A percentile compares a stretch with the other conserved stretches of the same genome.
Conservation (phyloP, 1,140 invertebrate species). For the Microplitis demolitor region DNA sequence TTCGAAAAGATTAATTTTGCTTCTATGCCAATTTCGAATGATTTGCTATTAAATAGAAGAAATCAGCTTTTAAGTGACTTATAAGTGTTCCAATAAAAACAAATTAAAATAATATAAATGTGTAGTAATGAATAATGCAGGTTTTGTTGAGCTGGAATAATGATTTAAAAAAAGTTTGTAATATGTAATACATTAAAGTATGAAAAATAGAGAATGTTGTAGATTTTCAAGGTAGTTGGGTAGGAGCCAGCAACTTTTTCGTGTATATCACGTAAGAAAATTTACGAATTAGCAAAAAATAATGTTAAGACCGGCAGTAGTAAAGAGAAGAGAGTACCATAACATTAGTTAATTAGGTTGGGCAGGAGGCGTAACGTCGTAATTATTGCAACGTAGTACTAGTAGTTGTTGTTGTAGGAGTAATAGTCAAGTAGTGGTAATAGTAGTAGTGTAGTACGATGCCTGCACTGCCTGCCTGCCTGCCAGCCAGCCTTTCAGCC, state of each 20-base stretch:
- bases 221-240: background rate
- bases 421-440: background rate
- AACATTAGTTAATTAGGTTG: constrained; percentile 57
- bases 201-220: constrained; percentile 6
- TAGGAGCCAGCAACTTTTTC: background rate
- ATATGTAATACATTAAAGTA: background rate
- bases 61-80: no score
- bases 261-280: constrained; percentile 7
- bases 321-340: constrained; percentile 26
- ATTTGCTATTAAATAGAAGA: no score
- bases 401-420: background rate
- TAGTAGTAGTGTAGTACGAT: constrained; percentile 21
- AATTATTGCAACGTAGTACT: constrained; percentile 54
- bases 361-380: constrained; percentile 56
- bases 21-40: no score
- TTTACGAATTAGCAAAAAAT: background rate
- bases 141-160: no score
- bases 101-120: no score
- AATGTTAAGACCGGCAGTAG: background rate
- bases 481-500: constrained; percentile 30
- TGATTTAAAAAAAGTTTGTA: background rate
- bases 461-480: constrained; percentile 37
- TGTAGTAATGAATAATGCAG: no score
- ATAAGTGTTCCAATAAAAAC: no score
- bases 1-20: no score